These are phyloP conservation scores for Bombyx mandarina DNA, from an alignment of 1,140 invertebrate genomes.

Conservation along the genomic window DNA sequence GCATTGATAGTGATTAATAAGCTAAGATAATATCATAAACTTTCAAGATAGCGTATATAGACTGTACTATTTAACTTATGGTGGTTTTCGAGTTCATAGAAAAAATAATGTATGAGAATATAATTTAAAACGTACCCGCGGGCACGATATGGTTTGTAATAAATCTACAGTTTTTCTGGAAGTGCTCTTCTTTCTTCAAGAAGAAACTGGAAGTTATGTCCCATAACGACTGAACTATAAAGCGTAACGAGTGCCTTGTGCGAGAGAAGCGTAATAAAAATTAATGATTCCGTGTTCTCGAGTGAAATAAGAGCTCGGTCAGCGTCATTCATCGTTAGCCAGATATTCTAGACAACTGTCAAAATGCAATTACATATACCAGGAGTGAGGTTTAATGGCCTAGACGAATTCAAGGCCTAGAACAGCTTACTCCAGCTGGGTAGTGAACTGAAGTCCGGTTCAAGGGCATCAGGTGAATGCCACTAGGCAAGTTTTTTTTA, in stretches of 20 bases:
- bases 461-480: conserved; percentile 63
- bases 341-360: neutral
- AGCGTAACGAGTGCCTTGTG: conserved; percentile 17
- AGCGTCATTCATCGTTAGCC: neutral
- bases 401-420: conserved; percentile 50
- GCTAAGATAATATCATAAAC: conserved; percentile 12
- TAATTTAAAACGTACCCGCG: too few species aligned
- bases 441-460: conserved; percentile 48
- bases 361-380: conserved; percentile 19
- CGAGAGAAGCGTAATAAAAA: conserved; percentile 20
- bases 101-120: too few species aligned
- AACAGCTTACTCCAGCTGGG: conserved; percentile 47
- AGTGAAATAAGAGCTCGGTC: conserved; percentile 1
- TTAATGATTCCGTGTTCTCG: conserved; percentile 16
- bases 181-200: neutral
- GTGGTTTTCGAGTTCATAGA: too few species aligned
- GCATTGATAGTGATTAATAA: conserved; percentile 28
- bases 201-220: conserved; percentile 10
- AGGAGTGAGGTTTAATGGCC: conserved; percentile 49
- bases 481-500: conserved; percentile 60
- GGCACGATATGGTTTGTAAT: too few species aligned
- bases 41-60: too few species aligned
- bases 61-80: too few species aligned
- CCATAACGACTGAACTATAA: conserved; percentile 17
- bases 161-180: neutral